These are phyloP conservation scores for Erythrocercus mccallii DNA, from an alignment of 2,113 vertebrate species.

Conservation along the genomic window DNA sequence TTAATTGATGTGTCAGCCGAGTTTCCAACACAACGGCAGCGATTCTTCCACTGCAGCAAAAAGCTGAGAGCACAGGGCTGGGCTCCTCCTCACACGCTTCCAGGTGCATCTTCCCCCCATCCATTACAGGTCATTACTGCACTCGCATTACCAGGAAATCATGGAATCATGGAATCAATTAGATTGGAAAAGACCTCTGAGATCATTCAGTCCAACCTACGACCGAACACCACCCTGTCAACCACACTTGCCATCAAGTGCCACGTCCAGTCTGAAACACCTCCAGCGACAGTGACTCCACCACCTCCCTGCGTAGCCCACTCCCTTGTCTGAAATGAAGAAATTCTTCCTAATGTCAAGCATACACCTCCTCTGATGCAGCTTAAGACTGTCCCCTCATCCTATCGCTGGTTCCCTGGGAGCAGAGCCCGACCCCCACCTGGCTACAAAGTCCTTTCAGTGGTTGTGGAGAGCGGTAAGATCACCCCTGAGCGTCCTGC, in stretches of 20 bases:
- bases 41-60: neutral
- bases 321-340: neutral
- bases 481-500: neutral
- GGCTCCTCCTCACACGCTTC: neutral
- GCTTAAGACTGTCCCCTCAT: too few species aligned
- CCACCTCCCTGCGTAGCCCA: neutral
- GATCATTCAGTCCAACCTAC: neutral
- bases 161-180: neutral
- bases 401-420: neutral
- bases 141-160: neutral
- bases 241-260: neutral
- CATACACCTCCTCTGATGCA: neutral
- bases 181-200: neutral
- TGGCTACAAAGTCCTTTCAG: neutral
- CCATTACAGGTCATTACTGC: neutral
- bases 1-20: neutral
- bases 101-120: neutral
- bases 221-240: neutral
- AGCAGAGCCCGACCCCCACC: neutral
- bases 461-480: neutral
- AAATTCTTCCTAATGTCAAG: neutral
- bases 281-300: neutral
- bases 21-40: neutral
- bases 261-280: neutral
- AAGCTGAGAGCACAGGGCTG: neutral